Conservation (phyloP, 2,113 vertebrate genomes). For the Mus musculus region GRCm39 chr3:146749001-146749500, state of each 20-base stretch:
- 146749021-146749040: neutral
- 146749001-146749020: neutral
- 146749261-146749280: neutral
- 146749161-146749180: neutral
- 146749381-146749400: neutral
- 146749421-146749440: neutral
- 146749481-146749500: neutral
- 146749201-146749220: neutral
- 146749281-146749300: rapidly evolving
- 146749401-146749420: neutral
- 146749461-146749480: neutral
- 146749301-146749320: neutral
- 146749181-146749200: neutral
- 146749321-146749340: neutral
- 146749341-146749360: neutral
- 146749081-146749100: neutral
- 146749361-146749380: neutral
- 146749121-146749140: neutral
- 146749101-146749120: neutral
- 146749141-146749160: neutral
- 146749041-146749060: neutral
- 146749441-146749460: neutral
- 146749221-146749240: neutral
- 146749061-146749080: neutral
- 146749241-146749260: neutral